Conservation (phyloP, 2,888 invertebrate species). For the Rotaria magnacalcarata region DNA sequence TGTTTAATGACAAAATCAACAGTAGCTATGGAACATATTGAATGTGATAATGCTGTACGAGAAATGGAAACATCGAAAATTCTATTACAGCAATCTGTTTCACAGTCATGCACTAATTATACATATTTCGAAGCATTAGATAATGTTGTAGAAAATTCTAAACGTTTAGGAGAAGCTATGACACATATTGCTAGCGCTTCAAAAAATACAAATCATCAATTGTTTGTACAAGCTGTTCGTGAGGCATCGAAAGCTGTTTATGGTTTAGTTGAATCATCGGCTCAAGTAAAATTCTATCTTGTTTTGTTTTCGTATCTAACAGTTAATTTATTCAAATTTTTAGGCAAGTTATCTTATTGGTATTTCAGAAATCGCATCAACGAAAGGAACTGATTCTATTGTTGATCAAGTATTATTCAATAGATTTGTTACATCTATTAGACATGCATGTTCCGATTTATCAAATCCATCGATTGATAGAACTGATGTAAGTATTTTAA, state of each 20-base stretch:
- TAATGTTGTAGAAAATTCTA: slow-evolving; percentile 22
- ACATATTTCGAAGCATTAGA: slow-evolving; percentile 29
- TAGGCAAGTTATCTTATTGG: slow-evolving; percentile 85
- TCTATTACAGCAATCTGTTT: slow-evolving; percentile 34
- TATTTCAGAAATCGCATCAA: slow-evolving; percentile 81
- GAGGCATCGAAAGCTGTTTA: slow-evolving; percentile 69
- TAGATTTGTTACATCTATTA: slow-evolving; percentile 81
- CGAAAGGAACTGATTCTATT: slow-evolving; percentile 78
- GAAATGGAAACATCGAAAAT: slow-evolving; percentile 69
- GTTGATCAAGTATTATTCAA: slow-evolving; percentile 66
- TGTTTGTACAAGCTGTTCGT: slow-evolving; percentile 49
- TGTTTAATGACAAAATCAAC: slow-evolving; percentile 58
- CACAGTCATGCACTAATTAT: background rate
- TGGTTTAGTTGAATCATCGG: slow-evolving; percentile 82
- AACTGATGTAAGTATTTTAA: slow-evolving; percentile 53
- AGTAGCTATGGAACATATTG: slow-evolving; percentile 67
- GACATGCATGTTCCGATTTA: slow-evolving; percentile 71
- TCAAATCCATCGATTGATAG: slow-evolving; percentile 56
- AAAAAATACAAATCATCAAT: slow-evolving; percentile 35
- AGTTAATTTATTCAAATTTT: slow-evolving; percentile 23
- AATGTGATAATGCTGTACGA: slow-evolving; percentile 88
- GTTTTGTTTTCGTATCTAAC: background rate
- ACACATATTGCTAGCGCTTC: slow-evolving; percentile 42
- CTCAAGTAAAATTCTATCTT: slow-evolving; percentile 64
- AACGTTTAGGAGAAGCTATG: slow-evolving; percentile 40